Evolutionary conservation across 2,888 invertebrate species (phyloP).

Genomic region (Polymixis lichenea): DNA sequence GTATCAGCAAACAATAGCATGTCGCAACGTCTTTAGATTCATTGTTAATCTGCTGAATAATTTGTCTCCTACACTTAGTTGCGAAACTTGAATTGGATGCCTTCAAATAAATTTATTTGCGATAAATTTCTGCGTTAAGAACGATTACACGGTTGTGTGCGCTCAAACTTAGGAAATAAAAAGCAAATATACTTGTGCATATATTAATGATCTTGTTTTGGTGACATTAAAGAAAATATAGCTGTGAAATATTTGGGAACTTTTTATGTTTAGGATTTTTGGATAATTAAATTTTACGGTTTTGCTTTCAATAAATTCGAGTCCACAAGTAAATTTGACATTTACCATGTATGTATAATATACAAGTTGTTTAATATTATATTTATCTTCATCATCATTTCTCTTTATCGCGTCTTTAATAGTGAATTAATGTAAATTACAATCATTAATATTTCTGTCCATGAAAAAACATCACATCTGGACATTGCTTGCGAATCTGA

Average conservation of each 20-base stretch:
- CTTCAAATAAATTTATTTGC: conserved; percentile 57
- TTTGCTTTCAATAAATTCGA: conserved; percentile 10
- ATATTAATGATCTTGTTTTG: conserved; percentile 20
- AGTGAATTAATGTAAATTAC: conserved; percentile 34
- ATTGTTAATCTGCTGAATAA: conserved; percentile 80
- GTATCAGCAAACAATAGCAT: conserved; percentile 80
- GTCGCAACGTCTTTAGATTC: conserved; percentile 78
- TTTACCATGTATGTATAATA: conserved; percentile 14
- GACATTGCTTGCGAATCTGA: background rate
- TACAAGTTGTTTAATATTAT: conserved; percentile 9
- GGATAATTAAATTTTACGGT: conserved; percentile 44
- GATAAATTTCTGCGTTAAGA: conserved; percentile 35
- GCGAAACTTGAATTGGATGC: conserved; percentile 62
- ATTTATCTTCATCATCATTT: conserved; percentile 38
- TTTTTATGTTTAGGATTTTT: background rate
- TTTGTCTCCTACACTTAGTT: conserved; percentile 82
- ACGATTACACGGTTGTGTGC: conserved; percentile 28
- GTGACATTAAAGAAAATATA: conserved; percentile 4
- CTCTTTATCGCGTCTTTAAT: conserved; percentile 40
- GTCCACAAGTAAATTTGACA: conserved; percentile 24
- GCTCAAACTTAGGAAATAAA: conserved; percentile 27
- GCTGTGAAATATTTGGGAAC: conserved; percentile 15
- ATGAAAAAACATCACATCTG: background rate
- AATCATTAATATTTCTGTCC: conserved; percentile 5
- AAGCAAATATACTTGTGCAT: conserved; percentile 21